Base-by-base conservation (phyloP, 92 coral and sea anemone species). In the Anthopleura xanthogrammica region DNA sequence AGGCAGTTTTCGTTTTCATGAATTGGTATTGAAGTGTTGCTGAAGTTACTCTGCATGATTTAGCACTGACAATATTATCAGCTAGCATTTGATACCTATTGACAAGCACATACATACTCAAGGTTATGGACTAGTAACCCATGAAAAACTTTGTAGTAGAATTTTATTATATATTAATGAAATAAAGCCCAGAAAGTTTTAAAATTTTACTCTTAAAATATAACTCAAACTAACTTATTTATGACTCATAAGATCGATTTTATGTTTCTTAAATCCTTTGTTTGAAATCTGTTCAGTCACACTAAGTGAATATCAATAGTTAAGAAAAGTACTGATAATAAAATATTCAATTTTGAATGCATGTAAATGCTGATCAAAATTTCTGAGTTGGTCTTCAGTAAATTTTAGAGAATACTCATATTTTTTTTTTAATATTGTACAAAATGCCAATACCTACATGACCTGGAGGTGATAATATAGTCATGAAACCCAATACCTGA, bases 401-500 rank as follows among this genome's bases (percentile, higher is more conserved):
- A 5, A 29, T 3, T 68, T 7, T 23, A 29, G 43, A 2, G 40
- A 24, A 68, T 68, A 5, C 20, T 1, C 11, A 60, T 58, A 16
- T 58, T 5, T 60, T 16, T 60, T 16, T 50, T 54, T 11, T 0
- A 54, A 54, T 54, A 54, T 62, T 20, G 39, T 62, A 62, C 70
- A 20, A 36, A 68, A 68, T 68, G 74, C 43, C 36, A 68, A 12
- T 68, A 12, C 74, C 41, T 68, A 52, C 70, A 77, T 52, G 60
- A 80, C 39, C 58, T 68, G 2, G 11, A 1, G 74, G 42, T 68
- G 74, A 68, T 68, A 68, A 68, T 68, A 64, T 54, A 6, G 82
- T 79, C 72, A 79, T 80, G 83, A 80, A 80, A 80, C 50, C 9
- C 22, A 12, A 81, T 50, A 65, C 52, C 23, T 50, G 20, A 14